Percentiles rank a stretch among this genome's conserved stretches.
These are phyloP conservation scores for Sphaeridia pumilis DNA, from an alignment of 2,888 invertebrate species.

Conservation along the genomic window DNA sequence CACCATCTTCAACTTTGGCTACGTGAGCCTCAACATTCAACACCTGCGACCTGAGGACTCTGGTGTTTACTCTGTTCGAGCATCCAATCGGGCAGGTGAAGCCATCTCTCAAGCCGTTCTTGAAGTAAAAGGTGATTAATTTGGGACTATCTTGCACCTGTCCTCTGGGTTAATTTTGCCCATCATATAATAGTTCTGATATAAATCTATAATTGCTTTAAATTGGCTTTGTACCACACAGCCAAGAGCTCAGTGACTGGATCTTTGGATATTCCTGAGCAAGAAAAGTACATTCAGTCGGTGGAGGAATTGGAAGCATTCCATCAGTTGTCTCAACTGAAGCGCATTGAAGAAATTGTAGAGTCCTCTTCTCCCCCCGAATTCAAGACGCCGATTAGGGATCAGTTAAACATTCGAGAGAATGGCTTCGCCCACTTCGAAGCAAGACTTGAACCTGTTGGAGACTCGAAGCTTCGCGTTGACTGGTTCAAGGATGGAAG, in stretches of 20 bases:
- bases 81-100: conserved; percentile 81
- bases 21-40: conserved; percentile 95
- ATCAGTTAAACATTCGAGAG: conserved; percentile 74
- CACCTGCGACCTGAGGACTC: conserved; percentile 98
- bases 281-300: conserved; percentile 80
- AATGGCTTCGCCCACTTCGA: conserved; percentile 93
- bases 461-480: conserved; percentile 76
- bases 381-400: conserved; percentile 79
- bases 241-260: conserved; percentile 70
- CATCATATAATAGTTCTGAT: not conserved
- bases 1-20: conserved; percentile 97
- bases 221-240: conserved; percentile 23
- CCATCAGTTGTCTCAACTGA: conserved; percentile 66
- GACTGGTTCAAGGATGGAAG: conserved; percentile 89
- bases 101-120: conserved; percentile 42
- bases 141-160: not conserved
- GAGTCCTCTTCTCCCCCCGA: conserved; percentile 69
- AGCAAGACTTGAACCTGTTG: conserved; percentile 83
- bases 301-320: conserved; percentile 83
- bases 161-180: not conserved
- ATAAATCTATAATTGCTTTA: no score
- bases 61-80: conserved; percentile 84
- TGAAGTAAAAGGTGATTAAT: conserved; percentile 25
- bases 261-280: conserved; percentile 79
- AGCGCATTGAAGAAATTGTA: conserved; percentile 64